Percentiles rank a stretch among this genome's conserved stretches.
These are phyloP conservation scores for Corythaeola cristata DNA, from an alignment of 2,113 vertebrate species.

Conservation along the genomic window DNA sequence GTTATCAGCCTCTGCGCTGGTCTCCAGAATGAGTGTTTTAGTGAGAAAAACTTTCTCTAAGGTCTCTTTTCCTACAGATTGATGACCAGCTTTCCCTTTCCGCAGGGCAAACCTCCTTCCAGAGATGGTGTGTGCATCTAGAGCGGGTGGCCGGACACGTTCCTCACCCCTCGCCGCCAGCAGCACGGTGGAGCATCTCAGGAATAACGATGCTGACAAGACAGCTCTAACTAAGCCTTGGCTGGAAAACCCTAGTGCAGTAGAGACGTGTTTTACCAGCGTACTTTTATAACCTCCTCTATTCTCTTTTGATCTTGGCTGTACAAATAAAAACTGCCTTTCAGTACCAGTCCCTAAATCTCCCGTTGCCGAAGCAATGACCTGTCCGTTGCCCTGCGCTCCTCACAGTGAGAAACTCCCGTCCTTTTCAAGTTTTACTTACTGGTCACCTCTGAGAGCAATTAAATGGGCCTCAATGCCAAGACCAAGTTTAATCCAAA, in stretches of 20 bases:
- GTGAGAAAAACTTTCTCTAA: not conserved
- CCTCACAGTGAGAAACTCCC: not conserved
- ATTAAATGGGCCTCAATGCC: not conserved
- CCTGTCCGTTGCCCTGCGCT: not conserved
- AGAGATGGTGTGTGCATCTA: accelerated
- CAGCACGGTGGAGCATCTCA: not conserved
- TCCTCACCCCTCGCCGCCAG: not conserved
- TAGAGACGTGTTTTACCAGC: not conserved
- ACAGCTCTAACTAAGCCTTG: not conserved
- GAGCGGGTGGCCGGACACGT: not conserved
- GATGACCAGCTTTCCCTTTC: not conserved
- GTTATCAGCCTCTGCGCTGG: not conserved
- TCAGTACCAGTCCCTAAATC: not conserved
- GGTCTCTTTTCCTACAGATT: not conserved
- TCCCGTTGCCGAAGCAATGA: not conserved
- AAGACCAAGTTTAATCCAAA: not conserved
- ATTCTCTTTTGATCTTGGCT: not conserved
- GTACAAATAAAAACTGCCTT: not conserved
- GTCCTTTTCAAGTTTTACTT: not conserved
- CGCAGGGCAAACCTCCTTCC: not conserved
- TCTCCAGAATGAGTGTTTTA: not conserved
- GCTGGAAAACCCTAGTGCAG: not conserved
- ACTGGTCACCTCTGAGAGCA: not conserved
- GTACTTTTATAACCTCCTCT: not conserved
- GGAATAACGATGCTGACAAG: not conserved